Evolutionary conservation across 2,888 invertebrate genomes (phyloP).

Genomic region (Melinopterus prodromus): DNA sequence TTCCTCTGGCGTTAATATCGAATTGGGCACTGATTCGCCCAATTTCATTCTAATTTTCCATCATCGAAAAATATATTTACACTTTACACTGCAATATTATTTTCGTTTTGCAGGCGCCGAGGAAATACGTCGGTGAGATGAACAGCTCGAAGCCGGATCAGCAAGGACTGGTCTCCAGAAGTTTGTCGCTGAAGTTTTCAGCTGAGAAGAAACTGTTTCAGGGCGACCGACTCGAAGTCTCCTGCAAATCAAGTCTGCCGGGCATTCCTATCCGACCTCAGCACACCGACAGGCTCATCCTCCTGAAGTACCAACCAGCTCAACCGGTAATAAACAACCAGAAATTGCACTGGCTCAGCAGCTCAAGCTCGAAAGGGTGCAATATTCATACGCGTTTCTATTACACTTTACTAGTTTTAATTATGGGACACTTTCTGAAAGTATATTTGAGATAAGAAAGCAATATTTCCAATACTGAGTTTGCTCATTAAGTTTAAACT

Average conservation of each 20-base stretch:
- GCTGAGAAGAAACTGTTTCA: constrained; percentile 51
- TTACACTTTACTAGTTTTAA: neutral
- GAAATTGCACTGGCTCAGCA: constrained; percentile 48
- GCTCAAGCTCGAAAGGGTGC: constrained; percentile 25
- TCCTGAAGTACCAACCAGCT: constrained; percentile 44
- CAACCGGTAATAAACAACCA: constrained; percentile 50
- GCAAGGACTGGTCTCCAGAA: constrained; percentile 50
- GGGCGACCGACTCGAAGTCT: constrained; percentile 50
- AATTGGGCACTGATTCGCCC: neutral
- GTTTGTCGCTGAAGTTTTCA: constrained; percentile 49
- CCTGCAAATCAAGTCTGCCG: constrained; percentile 54
- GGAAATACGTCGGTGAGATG: constrained; percentile 49
- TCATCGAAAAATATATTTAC: neutral
- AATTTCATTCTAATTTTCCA: neutral
- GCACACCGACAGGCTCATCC: constrained; percentile 45
- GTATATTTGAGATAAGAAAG: neutral
- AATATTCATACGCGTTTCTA: constrained; percentile 6
- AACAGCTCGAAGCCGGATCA: constrained; percentile 49
- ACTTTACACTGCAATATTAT: neutral
- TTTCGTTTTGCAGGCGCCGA: constrained; percentile 47
- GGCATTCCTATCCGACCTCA: constrained; percentile 53
- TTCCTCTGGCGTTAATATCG: neutral
- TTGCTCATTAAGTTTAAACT: neutral
- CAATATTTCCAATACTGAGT: neutral
- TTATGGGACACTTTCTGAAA: neutral